A percentile compares a stretch with the other conserved stretches of the same genome.
These are phyloP conservation scores for Tragelaphus imberbis DNA, from an alignment of 2,113 vertebrate species.

Conservation along the genomic window DNA sequence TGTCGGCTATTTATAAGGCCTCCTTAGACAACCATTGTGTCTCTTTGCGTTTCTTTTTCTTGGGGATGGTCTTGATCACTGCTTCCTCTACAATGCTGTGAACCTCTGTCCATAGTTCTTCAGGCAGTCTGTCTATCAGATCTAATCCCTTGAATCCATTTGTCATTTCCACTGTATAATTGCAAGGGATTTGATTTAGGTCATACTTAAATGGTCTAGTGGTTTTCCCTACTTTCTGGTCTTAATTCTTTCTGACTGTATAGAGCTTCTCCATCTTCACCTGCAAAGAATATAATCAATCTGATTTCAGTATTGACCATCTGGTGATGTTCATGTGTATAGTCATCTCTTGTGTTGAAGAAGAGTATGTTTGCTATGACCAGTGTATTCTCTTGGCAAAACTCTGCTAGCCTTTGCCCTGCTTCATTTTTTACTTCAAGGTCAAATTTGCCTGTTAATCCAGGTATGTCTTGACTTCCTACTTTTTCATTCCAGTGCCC, in stretches of 20 bases:
- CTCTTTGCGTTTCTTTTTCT: not conserved
- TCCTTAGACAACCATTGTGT: not conserved
- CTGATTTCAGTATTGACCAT: not conserved
- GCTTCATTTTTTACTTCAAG: not conserved
- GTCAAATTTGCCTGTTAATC: not conserved
- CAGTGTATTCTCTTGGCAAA: not conserved
- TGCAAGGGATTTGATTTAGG: not conserved
- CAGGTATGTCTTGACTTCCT: not conserved
- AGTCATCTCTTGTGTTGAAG: not conserved
- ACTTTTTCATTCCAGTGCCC: not conserved
- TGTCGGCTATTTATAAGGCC: not conserved
- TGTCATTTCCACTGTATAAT: not conserved
- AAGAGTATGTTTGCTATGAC: not conserved
- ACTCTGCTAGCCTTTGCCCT: not conserved
- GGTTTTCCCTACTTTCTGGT: not conserved
- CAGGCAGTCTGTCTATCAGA: not conserved
- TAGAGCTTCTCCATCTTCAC: not conserved
- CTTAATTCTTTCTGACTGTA: not conserved
- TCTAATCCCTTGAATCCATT: not conserved
- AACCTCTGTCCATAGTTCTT: not conserved
- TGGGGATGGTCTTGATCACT: not conserved
- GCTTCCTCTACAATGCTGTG: not conserved
- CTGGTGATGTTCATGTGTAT: not conserved
- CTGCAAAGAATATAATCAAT: not conserved
- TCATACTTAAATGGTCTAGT: not conserved